Base-by-base conservation (phyloP, 1,140 invertebrate species). In the Nylanderia fulva region DNA sequence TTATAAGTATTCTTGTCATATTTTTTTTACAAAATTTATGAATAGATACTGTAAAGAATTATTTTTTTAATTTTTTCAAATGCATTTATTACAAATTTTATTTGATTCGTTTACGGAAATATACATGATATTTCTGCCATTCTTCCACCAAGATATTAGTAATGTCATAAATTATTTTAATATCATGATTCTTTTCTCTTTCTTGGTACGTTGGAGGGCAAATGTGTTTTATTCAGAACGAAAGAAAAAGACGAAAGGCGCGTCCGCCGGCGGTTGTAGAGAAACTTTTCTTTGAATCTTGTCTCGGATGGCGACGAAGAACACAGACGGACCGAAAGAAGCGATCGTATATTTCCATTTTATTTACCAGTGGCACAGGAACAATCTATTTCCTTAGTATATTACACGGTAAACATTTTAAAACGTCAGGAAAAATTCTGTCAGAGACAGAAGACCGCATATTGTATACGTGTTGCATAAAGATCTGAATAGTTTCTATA, bases 401-500 rank as follows among this genome's bases (percentile, higher is more conserved):
- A 76, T 84, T 66, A 68, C 61, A 29, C 29, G 39, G 61, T 72
- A 75, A 86, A 86, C 68, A 86, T 85, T 85, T 86, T 72, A 39
- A n/a, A 68, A 42, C n/a, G 9, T 18, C 15, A 27, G 52, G n/a
- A 63, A 33, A 24, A 85, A 63, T 63, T 77, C 54, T 54, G 36
- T 52, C 15, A 33, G 29, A 63, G 11, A 77, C 24, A 29, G 58
- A 60, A 39, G 15, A 39, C 9, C 8, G 4, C 15, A n/a, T 24
- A 36, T 56, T 56, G 21, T 18, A 42, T 58, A 21, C 8, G n/a
- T 21, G 29, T 56, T 45, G 42, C 39, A n/a, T 77, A 36, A 42
- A 8, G 29, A 36, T 8, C 2, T 8, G 15, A 39, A 36, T 1
- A 1, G n/a, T 15, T 48, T 48, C 48, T 60, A 6, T 61, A 29